These are phyloP conservation scores for Microhierax caerulescens DNA, from an alignment of 2,797 vertebrate species.

Conservation along the genomic window DNA sequence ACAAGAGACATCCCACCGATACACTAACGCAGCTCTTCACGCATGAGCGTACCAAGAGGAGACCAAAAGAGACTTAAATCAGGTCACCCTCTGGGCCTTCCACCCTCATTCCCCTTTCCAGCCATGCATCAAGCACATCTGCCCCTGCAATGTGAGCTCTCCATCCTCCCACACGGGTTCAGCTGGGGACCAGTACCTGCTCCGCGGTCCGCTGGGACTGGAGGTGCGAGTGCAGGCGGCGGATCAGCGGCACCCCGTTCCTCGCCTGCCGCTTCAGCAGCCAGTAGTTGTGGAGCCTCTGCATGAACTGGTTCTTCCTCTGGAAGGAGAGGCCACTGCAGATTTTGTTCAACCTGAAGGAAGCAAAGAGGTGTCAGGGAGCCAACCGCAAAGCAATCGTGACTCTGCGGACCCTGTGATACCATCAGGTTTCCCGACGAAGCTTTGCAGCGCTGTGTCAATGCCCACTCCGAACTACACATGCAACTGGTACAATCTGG, in stretches of 20 bases:
- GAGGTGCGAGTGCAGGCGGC: conserved; percentile 91
- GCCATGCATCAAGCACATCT: fast-evolving
- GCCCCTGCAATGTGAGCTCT: not conserved
- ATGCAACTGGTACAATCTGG: not conserved
- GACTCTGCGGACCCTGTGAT: not conserved
- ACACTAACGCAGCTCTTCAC: not conserved
- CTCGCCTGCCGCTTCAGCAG: conserved; percentile 94
- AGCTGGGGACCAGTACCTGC: conserved; percentile 77
- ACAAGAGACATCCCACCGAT: not conserved
- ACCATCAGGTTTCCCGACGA: not conserved
- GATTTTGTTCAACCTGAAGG: conserved; percentile 93
- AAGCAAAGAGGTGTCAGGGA: conserved; percentile 44
- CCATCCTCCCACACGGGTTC: fast-evolving
- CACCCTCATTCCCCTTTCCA: not conserved
- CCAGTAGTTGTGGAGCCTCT: conserved; percentile 97
- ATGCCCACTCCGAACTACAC: not conserved
- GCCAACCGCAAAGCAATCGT: not conserved
- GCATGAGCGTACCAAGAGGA: not conserved
- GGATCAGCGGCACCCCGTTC: conserved; percentile 94
- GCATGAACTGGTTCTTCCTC: conserved; percentile 98
- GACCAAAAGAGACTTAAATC: not conserved
- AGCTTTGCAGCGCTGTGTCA: not conserved
- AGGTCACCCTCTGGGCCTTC: not conserved
- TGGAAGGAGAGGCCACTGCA: conserved; percentile 93
- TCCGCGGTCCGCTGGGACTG: conserved; percentile 89